Evolutionary conservation across 1,140 invertebrate species (phyloP), one percentile per base, ranked within the genome.

Genomic region (Pectinophora gossypiella): DNA sequence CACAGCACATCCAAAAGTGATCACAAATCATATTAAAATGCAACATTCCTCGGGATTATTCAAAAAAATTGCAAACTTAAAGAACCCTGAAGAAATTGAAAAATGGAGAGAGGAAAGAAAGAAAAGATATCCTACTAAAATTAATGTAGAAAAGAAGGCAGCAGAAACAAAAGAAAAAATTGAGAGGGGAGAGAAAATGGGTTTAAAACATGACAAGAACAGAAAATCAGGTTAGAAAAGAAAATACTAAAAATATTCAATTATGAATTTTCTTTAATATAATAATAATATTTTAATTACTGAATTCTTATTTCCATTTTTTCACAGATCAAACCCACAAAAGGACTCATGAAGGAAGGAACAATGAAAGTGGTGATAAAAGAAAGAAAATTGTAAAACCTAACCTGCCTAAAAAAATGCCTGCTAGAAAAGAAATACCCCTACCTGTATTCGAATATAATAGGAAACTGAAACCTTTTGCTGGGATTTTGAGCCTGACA

Each of bases 61-160:
- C 67, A 90, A 94, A 44, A 93, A 91, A 84, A 93, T 97, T 48
- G 91, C 91, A 65, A 91, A 92, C 65, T 59, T 95, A 9, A 91
- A 93, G 51, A 93, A 92, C 7, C 90, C 93, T 1, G 94, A 96
- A 75, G 95, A 97, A 54, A 93, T 97, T 58, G 74, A 91, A 43
- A 95, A 94, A 79, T 97, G 95, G 95, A 91, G 91, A 49, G 90
- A 90, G 44, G 95, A 97, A 61, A 89, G 96, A 51, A 94, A 92
- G 76, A 93, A 89, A 85, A 91, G 85, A 66, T 94, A 91, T 85
- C 92, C 95, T 3, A 95, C 92, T 7, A 91, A 90, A 59, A 80
- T 82, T 27, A 96, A 94, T 79, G 88, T 95, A n/a, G 90, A 91
- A 54, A 89, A 90, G 56, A 91, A 92, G 68, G 88, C 90, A 50